A percentile compares a stretch with the other conserved stretches of the same genome.
Evolutionary conservation across 2,888 invertebrate species (phyloP).

Genomic region (Tanaodytes sp.): DNA sequence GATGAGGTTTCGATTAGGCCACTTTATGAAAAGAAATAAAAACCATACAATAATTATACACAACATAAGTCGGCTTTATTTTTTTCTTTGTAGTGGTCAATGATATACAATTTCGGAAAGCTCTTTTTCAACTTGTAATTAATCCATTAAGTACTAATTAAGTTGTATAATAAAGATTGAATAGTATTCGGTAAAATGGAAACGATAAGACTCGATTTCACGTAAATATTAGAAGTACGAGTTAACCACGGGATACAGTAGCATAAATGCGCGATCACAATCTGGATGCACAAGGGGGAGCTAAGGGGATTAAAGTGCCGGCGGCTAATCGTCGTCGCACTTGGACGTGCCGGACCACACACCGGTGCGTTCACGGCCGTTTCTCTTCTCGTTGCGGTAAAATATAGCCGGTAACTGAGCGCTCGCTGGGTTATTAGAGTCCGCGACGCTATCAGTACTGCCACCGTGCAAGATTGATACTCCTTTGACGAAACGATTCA

Average conservation of each 20-base stretch:
- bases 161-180: too few relatives aligned
- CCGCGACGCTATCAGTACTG: conserved; percentile 39
- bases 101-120: too few relatives aligned
- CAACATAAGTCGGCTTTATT: too few relatives aligned
- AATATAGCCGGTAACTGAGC: conserved; percentile 47
- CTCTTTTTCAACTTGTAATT: too few relatives aligned
- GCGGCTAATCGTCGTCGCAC: conserved; percentile 70
- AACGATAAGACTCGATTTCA: too few relatives aligned
- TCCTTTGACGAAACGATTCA: conserved; percentile 29
- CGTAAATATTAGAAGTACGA: too few relatives aligned
- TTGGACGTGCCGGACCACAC: conserved; percentile 56
- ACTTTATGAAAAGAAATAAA: too few relatives aligned
- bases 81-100: too few relatives aligned
- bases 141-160: too few relatives aligned
- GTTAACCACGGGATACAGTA: conserved; percentile 35
- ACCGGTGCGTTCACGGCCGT: conserved; percentile 57
- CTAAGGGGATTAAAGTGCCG: conserved; percentile 58
- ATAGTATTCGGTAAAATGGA: too few relatives aligned
- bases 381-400: conserved; percentile 55
- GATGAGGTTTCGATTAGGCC: too few relatives aligned
- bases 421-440: conserved; percentile 34
- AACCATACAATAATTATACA: too few relatives aligned
- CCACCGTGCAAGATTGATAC: conserved; percentile 40
- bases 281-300: conserved; percentile 43
- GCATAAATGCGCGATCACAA: conserved; percentile 48